Base-by-base conservation (phyloP, 92 coral and sea anemone species). In the Diadumene lineata region DNA sequence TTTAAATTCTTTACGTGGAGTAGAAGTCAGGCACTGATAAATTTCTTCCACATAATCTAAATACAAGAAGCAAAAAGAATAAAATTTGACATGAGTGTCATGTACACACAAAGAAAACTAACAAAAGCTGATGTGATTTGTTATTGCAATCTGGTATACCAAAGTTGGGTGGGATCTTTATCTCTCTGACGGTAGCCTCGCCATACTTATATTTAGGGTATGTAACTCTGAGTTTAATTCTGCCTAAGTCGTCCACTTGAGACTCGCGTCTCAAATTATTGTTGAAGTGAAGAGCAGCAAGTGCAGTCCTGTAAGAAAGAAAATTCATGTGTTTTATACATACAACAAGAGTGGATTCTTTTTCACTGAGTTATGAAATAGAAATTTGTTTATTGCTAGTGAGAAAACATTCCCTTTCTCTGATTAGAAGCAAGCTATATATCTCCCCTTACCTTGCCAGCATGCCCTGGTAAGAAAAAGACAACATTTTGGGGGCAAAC, bases 241-340 rank as follows among this genome's bases (percentile, higher is more conserved):
- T 25, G 26, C 73, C 79, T 21, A 72, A 43, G 26, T 60, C 70
- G 62, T 80, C 79, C n/a, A 62, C 50, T 72, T 79, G 44, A 34
- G 27, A 3, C 72, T 79, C 84, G 33, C 85, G 43, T 32, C 65
- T 44, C 27, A 80, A 71, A 68, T 80, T 72, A 28, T 61, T 57
- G 55, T 80, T 80, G 34, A 80, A 80, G 69, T 80, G 85, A 25
- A 80, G 34, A 13, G 84, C 84, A n/a, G 84, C 58, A 26, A 80
- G 79, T 31, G 72, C 71, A 33, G 79, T 60, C 66, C 84, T 80
- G 29, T 16, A 66, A 30, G 33, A 23, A 74, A n/a, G n/a, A n/a
- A n/a, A n/a, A n/a, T n/a, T n/a, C n/a, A n/a, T n/a, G n/a, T n/a
- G n/a, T n/a, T n/a, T n/a, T n/a, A n/a, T n/a, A n/a, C n/a, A n/a